Conservation (phyloP, 2,797 vertebrate species). For the Gallinago stenura region DNA sequence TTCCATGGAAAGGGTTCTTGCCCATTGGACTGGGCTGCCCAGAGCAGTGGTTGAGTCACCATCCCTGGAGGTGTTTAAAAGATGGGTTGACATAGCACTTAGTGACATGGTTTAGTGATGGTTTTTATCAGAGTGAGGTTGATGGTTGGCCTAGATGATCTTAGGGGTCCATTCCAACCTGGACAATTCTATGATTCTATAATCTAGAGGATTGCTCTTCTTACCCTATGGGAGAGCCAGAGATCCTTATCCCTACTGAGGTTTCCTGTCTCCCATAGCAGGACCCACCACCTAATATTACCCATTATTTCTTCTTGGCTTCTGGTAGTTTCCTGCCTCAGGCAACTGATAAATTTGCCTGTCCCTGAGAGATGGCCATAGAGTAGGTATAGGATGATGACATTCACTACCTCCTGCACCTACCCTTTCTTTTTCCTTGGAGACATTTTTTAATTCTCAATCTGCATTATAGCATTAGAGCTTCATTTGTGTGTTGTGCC, state of each 20-base stretch:
- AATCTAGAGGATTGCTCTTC: too few relatives aligned
- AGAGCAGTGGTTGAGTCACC: too few relatives aligned
- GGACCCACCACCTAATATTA: background rate
- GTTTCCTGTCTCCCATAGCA: background rate
- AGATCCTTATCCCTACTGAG: background rate
- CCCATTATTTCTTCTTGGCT: background rate
- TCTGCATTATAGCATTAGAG: background rate
- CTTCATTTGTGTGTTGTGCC: background rate
- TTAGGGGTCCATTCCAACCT: too few relatives aligned
- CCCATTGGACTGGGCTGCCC: too few relatives aligned
- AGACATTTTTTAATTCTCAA: background rate
- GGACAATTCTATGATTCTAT: too few relatives aligned
- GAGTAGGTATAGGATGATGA: background rate
- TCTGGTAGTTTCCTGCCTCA: background rate
- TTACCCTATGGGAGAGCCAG: background rate
- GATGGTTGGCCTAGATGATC: too few relatives aligned
- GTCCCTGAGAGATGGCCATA: background rate
- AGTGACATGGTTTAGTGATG: too few relatives aligned
- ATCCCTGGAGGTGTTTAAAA: too few relatives aligned
- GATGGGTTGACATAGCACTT: too few relatives aligned
- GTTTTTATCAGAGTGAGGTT: too few relatives aligned
- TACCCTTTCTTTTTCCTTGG: accelerated
- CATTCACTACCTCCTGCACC: accelerated
- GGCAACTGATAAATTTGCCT: background rate
- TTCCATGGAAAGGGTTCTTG: too few relatives aligned